A percentile compares a stretch with the other conserved stretches of the same genome.
Conservation (phyloP, 2,888 invertebrate genomes). For the Spialia ferax region DNA sequence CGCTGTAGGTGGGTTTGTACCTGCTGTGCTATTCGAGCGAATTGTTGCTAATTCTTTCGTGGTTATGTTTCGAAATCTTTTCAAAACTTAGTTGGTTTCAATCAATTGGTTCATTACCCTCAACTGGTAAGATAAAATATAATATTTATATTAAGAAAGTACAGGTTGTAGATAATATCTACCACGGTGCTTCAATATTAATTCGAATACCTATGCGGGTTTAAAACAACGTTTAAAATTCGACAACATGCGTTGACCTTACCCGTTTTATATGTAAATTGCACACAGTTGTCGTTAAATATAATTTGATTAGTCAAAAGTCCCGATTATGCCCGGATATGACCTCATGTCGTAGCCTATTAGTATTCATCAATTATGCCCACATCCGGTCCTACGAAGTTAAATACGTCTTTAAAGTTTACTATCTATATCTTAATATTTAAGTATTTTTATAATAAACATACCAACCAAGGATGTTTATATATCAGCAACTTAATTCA, state of each 20-base stretch:
- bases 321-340: slow-evolving; percentile 22
- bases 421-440: not conserved
- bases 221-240: not conserved
- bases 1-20: not conserved
- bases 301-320: slow-evolving; percentile 18
- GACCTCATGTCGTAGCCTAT: slow-evolving; percentile 12
- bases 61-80: not conserved
- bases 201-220: not conserved
- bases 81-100: not conserved
- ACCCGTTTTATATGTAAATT: slow-evolving; percentile 23
- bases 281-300: slow-evolving; percentile 11
- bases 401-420: not conserved
- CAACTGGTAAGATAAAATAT: too few species aligned
- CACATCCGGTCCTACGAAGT: slow-evolving; percentile 13
- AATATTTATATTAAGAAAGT: too few species aligned
- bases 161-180: too few species aligned
- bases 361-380: slow-evolving; percentile 20
- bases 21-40: not conserved
- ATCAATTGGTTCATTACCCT: not conserved
- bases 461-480: too few species aligned
- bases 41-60: not conserved
- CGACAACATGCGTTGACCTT: not conserved
- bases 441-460: too few species aligned
- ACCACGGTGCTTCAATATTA: too few species aligned
- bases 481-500: too few species aligned